phyloP scores from a whole-genome alignment of 2,888 invertebrate species.

The Kryphioiulus occultus region DNA sequence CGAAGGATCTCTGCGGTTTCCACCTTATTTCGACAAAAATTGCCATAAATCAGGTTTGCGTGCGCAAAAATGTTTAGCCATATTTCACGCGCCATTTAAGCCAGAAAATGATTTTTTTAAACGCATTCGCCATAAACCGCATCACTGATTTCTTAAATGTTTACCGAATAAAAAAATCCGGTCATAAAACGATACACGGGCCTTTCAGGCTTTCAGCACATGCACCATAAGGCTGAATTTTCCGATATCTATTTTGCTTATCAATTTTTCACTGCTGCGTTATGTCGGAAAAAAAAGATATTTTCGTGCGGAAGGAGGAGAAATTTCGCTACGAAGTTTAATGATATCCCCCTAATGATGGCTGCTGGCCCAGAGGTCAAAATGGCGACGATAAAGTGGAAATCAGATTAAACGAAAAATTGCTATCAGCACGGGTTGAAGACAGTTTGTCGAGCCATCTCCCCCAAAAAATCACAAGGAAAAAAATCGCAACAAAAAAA shows the following conservation, averaged over 20 bases:
- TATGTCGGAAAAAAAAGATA: neutral
- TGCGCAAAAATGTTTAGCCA: constrained; percentile 45
- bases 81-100: constrained; percentile 51
- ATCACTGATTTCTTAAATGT: constrained; percentile 46
- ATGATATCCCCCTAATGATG: constrained; percentile 14
- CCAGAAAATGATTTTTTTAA: constrained; percentile 43
- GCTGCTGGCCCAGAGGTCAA: neutral
- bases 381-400: neutral
- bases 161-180: constrained; percentile 37
- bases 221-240: neutral
- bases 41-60: constrained; percentile 44
- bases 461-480: neutral
- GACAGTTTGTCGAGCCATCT: neutral
- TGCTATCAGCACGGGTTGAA: neutral
- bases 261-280: neutral
- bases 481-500: too few relatives aligned
- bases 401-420: constrained; percentile 33
- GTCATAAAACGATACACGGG: neutral
- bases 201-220: neutral
- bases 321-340: neutral
- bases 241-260: constrained; percentile 4
- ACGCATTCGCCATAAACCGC: constrained; percentile 35
- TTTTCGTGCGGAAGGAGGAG: constrained; percentile 3
- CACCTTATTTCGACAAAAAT: constrained; percentile 2
- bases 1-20: neutral